These are phyloP conservation scores for Pachyrhynchus sulphureomaculatus DNA, from an alignment of 1,140 invertebrate species.

Conservation along the genomic window DNA sequence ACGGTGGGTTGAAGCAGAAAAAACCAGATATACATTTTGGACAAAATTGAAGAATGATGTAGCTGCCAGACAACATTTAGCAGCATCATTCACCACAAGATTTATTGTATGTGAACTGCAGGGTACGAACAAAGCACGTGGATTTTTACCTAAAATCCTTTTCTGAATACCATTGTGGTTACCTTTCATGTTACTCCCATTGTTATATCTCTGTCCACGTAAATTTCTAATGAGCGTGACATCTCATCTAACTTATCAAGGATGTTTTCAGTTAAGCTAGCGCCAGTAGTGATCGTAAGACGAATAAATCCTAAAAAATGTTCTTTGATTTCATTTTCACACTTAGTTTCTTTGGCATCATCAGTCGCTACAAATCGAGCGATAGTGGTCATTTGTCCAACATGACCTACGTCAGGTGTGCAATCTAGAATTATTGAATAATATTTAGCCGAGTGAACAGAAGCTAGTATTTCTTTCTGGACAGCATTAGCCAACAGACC, in stretches of 20 bases:
- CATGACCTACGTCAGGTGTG: slow-evolving; percentile 50
- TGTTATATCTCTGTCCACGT: slow-evolving; percentile 49
- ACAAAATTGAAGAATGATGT: slow-evolving; percentile 30
- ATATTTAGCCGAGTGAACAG: slow-evolving; percentile 45
- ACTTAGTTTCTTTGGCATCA: neutral
- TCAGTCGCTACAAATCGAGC: slow-evolving; percentile 44
- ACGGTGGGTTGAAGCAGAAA: slow-evolving; percentile 18
- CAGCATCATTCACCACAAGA: slow-evolving; percentile 35
- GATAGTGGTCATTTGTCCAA: slow-evolving; percentile 50
- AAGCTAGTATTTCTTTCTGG: slow-evolving; percentile 38
- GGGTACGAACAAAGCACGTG: slow-evolving; percentile 33
- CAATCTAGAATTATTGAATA: slow-evolving; percentile 51
- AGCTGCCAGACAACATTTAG: slow-evolving; percentile 16
- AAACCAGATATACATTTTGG: slow-evolving; percentile 30
- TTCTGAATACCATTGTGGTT: slow-evolving; percentile 39
- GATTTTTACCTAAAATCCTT: slow-evolving; percentile 30
- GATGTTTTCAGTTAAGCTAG: slow-evolving; percentile 18
- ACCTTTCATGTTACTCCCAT: slow-evolving; percentile 47
- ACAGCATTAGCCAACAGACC: slow-evolving; percentile 40
- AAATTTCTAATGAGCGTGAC: slow-evolving; percentile 30
- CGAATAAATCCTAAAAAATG: slow-evolving; percentile 33
- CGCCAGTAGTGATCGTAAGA: slow-evolving; percentile 17
- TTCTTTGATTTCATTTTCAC: slow-evolving; percentile 25
- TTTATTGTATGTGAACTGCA: slow-evolving; percentile 41
- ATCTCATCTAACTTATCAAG: neutral